Percentiles rank a stretch among this genome's conserved stretches.
phyloP scores from a whole-genome alignment of 2,888 invertebrate species.

The Macrophya alboannulata region DNA sequence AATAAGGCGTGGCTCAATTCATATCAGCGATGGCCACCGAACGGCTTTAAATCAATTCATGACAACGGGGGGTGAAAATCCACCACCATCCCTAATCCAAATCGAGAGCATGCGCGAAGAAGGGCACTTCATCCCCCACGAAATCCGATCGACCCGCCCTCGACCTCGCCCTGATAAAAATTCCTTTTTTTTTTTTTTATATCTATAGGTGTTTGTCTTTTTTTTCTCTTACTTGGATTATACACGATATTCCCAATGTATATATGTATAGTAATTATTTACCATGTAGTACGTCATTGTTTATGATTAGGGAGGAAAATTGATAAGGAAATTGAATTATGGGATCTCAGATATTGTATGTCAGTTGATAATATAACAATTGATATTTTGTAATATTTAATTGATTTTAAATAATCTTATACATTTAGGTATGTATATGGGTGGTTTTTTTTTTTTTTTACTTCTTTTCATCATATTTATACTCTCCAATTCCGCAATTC shows the following conservation, averaged over 20 bases:
- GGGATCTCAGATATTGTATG: background rate
- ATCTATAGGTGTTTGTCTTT: background rate
- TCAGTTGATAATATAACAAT: constrained; percentile 57
- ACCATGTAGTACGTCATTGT: too few relatives aligned
- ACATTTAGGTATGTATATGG: constrained; percentile 60
- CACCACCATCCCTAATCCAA: constrained; percentile 31
- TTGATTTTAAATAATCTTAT: constrained; percentile 77
- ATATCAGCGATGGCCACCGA: constrained; percentile 80
- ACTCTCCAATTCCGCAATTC: background rate
- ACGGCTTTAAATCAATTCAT: constrained; percentile 79
- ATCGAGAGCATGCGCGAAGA: constrained; percentile 72
- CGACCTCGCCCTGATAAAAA: constrained; percentile 56
- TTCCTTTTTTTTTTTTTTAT: constrained; percentile 57
- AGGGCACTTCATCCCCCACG: constrained; percentile 61
- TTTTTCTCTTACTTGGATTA: background rate
- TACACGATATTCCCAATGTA: background rate
- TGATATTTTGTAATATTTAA: constrained; percentile 78
- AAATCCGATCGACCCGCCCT: constrained; percentile 75
- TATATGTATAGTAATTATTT: too few relatives aligned
- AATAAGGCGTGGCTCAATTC: constrained; percentile 60
- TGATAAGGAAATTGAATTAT: background rate
- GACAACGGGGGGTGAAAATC: constrained; percentile 71
- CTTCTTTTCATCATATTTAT: constrained; percentile 62
- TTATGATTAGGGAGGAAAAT: background rate
- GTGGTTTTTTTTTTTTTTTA: constrained; percentile 59